Evolutionary conservation across 2,888 invertebrate species (phyloP).

Genomic region (Tenodera sinensis): DNA sequence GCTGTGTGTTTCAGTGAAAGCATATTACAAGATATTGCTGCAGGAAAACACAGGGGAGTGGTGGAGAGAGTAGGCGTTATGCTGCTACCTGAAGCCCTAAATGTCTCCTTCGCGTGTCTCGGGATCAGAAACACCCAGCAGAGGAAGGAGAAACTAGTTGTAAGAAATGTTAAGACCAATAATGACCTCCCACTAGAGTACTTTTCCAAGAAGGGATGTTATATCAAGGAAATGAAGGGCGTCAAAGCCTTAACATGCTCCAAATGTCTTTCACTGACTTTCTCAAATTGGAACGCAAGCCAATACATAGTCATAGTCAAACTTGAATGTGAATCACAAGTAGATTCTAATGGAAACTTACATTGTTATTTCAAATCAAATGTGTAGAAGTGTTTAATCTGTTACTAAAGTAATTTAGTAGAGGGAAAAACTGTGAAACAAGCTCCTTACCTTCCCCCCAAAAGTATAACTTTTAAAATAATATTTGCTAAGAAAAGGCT

Average conservation of each 20-base stretch:
- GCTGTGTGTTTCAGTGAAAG: background rate
- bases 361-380: too few relatives aligned
- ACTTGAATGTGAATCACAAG: too few relatives aligned
- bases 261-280: background rate
- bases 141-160: background rate
- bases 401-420: too few relatives aligned
- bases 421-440: too few relatives aligned
- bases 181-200: background rate
- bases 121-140: background rate
- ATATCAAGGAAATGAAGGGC: background rate
- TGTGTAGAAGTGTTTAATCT: too few relatives aligned
- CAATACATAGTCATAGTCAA: too few relatives aligned
- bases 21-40: background rate
- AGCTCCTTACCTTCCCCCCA: too few relatives aligned
- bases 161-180: background rate
- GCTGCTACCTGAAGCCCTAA: background rate
- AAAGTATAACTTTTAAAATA: too few relatives aligned
- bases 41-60: background rate
- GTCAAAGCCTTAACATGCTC: background rate
- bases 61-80: background rate
- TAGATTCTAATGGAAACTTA: too few relatives aligned
- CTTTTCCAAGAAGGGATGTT: background rate
- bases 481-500: too few relatives aligned
- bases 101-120: background rate
- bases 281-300: too few relatives aligned